A percentile compares a stretch with the other conserved stretches of the same genome.
Evolutionary conservation across 2,888 invertebrate species (phyloP).

Genomic region (Aspidiotus destructor): DNA sequence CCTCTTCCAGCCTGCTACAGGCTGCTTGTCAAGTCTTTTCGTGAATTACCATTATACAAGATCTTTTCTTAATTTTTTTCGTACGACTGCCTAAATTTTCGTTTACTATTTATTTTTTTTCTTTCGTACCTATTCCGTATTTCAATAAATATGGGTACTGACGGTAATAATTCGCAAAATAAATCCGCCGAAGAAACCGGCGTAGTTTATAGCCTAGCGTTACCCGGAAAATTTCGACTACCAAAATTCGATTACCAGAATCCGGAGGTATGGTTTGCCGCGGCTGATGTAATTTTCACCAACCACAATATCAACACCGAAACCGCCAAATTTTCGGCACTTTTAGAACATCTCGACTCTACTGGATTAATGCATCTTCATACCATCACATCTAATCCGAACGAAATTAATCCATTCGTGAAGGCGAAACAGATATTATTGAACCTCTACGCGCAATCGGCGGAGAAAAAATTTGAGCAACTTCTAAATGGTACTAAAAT

Average conservation of each 20-base stretch:
- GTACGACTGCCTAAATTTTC: no score
- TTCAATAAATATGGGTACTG: no score
- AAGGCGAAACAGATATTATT: not conserved
- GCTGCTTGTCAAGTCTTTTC: no score
- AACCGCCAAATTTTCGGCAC: not conserved
- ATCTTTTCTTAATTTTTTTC: no score
- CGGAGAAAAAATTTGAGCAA: not conserved
- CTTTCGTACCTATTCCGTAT: no score
- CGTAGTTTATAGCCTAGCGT: no score
- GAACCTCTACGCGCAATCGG: not conserved
- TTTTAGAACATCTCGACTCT: not conserved
- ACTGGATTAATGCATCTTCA: not conserved
- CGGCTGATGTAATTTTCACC: not conserved
- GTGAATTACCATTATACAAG: no score
- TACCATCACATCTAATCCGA: not conserved
- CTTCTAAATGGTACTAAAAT: not conserved
- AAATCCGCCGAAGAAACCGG: no score
- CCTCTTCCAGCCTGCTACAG: no score
- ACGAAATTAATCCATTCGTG: no score
- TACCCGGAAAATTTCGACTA: not conserved
- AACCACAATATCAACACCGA: not conserved
- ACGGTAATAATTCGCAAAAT: no score
- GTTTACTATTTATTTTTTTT: no score
- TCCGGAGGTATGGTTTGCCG: not conserved
- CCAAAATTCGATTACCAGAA: not conserved